Evolutionary conservation across 1,140 invertebrate species (phyloP).

Genomic region (Ostrea edulis): DNA sequence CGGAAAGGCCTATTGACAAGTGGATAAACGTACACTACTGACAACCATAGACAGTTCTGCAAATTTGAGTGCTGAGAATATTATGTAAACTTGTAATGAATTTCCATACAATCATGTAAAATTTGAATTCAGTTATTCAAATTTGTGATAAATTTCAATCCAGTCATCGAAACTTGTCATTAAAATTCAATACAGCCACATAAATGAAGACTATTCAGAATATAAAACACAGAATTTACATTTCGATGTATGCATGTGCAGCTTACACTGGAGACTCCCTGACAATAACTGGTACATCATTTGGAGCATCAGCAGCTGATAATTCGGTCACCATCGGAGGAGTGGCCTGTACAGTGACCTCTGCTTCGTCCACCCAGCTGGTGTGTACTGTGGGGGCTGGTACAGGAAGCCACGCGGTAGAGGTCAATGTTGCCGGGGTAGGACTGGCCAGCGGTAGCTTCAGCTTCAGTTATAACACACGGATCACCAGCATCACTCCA

Average conservation of each 20-base stretch:
- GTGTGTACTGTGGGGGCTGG: slow-evolving; percentile 62
- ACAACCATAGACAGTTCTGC: no score
- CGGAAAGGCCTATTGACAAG: no score
- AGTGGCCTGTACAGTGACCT: slow-evolving; percentile 55
- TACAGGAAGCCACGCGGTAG: slow-evolving; percentile 62
- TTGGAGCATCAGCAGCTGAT: slow-evolving; percentile 51
- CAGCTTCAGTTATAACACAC: slow-evolving; percentile 60
- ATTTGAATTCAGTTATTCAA: background rate
- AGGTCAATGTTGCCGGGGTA: slow-evolving; percentile 63
- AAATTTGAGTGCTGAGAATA: no score
- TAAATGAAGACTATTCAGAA: no score
- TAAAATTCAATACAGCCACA: no score
- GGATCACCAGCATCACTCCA: slow-evolving; percentile 60
- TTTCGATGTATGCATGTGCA: no score
- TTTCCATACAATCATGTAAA: background rate
- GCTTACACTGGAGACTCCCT: slow-evolving; percentile 37
- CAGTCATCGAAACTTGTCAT: no score
- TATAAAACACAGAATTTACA: no score
- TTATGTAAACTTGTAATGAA: background rate
- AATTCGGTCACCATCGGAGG: slow-evolving; percentile 65
- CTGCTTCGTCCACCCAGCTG: slow-evolving; percentile 52
- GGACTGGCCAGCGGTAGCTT: slow-evolving; percentile 58
- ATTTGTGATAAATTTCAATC: background rate
- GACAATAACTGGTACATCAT: slow-evolving; percentile 63
- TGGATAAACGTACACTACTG: no score